Evolutionary conservation across 1,140 invertebrate genomes (phyloP), one percentile per base, ranked within the genome.

Genomic region (Neodiprion pinetum): DNA sequence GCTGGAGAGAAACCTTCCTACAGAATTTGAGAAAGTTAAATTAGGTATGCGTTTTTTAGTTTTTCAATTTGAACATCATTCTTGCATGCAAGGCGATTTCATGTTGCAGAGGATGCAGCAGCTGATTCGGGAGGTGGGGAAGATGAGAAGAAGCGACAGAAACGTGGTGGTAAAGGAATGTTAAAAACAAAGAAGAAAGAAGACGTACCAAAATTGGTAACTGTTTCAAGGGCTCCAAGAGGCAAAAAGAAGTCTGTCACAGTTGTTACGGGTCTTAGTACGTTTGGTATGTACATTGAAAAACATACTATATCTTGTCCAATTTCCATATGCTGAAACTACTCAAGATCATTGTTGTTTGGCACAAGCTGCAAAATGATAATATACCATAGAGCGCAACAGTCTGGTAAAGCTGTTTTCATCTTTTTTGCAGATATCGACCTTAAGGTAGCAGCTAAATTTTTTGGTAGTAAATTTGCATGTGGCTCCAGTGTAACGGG

Each of bases 241-340:
- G 98, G 98, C 70, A 99, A 99, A 85, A 99, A 99, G 92, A 99
- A 99, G 91, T 98, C 95, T 70, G 97, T 99, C 0, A 99, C 98
- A 48, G 94, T 96, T 21, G 94, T 96, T 0, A 94, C 94, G 67
- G 95, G 95, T 67, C 88, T 97, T 53, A 96, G 93, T 84, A 96
- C 96, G 77, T 98, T 97, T 90, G 96, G 96, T 96, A 89, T 88
- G 83, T 80, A 67, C 78, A 73, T 74, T 40, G 28, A 5, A 5
- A 40, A 40, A 40, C 28, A 40, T 40, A 5, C 28, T 40, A 40
- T 40, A 40, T 40, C 28, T 40, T 40, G 28, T 40, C 28, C 28
- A 40, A 40, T 40, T 3, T 40, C 28, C 28, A 40, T 40, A 40
- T 3, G 28, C 28, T 40, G 28, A 40, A 40, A 40, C 28, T 3